Evolutionary conservation across 2,888 invertebrate genomes (phyloP), one percentile per base, ranked within the genome.

Genomic region (Torymus texanus): DNA sequence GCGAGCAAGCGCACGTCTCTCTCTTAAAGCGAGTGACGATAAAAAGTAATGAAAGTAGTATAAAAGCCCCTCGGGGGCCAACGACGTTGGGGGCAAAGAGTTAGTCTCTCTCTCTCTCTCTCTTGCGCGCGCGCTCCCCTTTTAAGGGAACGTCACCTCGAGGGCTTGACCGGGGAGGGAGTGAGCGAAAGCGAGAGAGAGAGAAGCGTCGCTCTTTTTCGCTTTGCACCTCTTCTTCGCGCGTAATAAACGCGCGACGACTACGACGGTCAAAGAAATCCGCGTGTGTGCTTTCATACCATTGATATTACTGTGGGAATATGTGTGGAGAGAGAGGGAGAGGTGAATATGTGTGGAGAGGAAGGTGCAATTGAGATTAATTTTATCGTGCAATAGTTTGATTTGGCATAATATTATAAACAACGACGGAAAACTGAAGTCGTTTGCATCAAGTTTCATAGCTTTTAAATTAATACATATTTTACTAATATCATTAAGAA

Each of bases 41-140:
- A 88, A 88, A 88, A 88, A 85, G 86, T 87, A 88, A 88, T 87
- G 87, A 88, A 87, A 88, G 87, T 87, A 87, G 86, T 86, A 56
- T 73, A 74, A 72, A 88, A 68, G 51, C 68, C 58, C 51, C 58
- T 21, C 29, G 77, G 82, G 83, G 66, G n/a, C 21, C 11, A 41
- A 16, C 41, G 41, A 41, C 41, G 41, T 41, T 41, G 41, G 41
- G 41, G 41, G 41, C 41, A 41, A 77, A 80, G 68, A 74, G 58
- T 16, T 10, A 14, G 58, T n/a, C n/a, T 12, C 14, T 41, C 2
- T 13, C 55, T 11, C 14, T 65, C 80, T n/a, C 12, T 5, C 14
- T 18, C 2, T 13, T 29, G 13, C 14, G 74, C 80, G 81, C 73
- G 41, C 41, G 41, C 41, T 41, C 41, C 41, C 82, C 83, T 85